Conservation (phyloP, 2,113 vertebrate species). For the Mungos mungo region DNA sequence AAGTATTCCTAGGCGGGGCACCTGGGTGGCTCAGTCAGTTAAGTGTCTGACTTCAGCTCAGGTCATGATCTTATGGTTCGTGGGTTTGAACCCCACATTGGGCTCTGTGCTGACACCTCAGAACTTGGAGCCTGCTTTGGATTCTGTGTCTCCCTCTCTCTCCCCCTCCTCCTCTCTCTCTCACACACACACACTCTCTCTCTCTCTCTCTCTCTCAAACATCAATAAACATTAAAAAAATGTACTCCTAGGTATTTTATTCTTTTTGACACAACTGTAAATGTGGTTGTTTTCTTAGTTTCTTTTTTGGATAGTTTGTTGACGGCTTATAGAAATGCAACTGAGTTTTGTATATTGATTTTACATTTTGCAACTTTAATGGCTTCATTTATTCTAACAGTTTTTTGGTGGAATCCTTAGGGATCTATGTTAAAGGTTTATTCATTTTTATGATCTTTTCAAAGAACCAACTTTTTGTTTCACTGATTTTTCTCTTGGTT, state of each 20-base stretch:
- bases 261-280: background rate
- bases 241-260: background rate
- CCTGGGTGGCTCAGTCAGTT: too few relatives aligned
- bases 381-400: background rate
- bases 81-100: too few relatives aligned
- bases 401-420: background rate
- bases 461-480: background rate
- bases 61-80: too few relatives aligned
- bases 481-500: background rate
- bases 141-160: too few relatives aligned
- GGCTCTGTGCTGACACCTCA: too few relatives aligned
- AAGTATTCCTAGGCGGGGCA: background rate
- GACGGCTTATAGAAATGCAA: background rate
- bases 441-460: background rate
- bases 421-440: background rate
- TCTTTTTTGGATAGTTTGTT: background rate
- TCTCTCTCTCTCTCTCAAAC: too few relatives aligned
- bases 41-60: too few relatives aligned
- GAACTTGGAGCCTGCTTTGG: too few relatives aligned
- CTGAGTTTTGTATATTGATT: background rate
- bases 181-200: too few relatives aligned
- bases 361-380: background rate
- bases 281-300: background rate
- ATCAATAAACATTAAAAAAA: background rate
- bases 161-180: too few relatives aligned